Conservation (phyloP, 2,888 invertebrate species). For the Lasioglossum calceatum region DNA sequence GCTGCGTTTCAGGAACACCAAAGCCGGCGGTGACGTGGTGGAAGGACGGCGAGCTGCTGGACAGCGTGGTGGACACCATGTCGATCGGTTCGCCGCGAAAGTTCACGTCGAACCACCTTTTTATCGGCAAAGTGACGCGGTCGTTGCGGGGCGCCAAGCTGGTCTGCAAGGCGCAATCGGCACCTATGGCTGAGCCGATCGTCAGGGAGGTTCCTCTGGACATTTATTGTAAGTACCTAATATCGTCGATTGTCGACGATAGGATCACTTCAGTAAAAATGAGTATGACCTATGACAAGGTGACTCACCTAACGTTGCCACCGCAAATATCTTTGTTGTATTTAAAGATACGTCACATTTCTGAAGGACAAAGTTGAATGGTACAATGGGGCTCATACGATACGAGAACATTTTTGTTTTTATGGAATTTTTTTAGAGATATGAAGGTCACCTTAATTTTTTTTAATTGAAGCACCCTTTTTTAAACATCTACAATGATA, state of each 20-base stretch:
- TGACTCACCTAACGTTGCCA: no score
- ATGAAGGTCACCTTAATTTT: no score
- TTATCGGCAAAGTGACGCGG: conserved; percentile 89
- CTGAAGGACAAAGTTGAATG: no score
- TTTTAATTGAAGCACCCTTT: no score
- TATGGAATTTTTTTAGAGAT: no score
- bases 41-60: conserved; percentile 90
- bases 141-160: conserved; percentile 90
- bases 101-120: conserved; percentile 90
- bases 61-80: conserved; percentile 89
- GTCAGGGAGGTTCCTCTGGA: conserved; percentile 91
- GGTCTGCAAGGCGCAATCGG: conserved; percentile 92
- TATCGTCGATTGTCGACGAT: neutral
- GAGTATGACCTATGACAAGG: no score
- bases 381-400: no score
- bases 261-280: neutral
- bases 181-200: conserved; percentile 89
- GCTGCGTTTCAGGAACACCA: conserved; percentile 89
- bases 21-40: conserved; percentile 94
- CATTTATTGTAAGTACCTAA: conserved; percentile 86
- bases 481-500: no score
- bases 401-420: no score
- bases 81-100: conserved; percentile 85
- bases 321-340: no score
- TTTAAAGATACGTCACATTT: no score